These are phyloP conservation scores for Aelia acuminata DNA, from an alignment of 2,888 invertebrate species.

Conservation along the genomic window DNA sequence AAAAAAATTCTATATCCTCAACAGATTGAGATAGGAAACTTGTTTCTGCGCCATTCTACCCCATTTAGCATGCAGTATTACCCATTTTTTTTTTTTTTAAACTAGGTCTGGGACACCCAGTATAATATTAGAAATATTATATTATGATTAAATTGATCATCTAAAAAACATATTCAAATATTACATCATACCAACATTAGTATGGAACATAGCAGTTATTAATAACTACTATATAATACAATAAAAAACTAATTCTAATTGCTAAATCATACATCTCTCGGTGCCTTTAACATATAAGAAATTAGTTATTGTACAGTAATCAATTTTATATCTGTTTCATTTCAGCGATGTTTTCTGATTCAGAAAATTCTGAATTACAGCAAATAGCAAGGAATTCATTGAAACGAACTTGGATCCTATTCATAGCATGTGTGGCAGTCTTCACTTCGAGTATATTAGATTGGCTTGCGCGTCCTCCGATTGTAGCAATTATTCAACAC, in stretches of 20 bases:
- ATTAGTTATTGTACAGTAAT: background rate
- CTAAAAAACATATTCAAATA: too few relatives aligned
- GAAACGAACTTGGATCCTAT: slow-evolving; percentile 41
- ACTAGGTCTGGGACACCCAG: too few relatives aligned
- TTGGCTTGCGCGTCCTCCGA: slow-evolving; percentile 29
- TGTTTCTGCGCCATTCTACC: too few relatives aligned
- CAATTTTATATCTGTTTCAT: background rate
- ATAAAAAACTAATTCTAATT: background rate
- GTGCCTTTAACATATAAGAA: too few relatives aligned
- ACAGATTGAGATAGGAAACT: too few relatives aligned
- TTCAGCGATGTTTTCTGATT: slow-evolving; percentile 22
- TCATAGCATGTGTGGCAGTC: background rate
- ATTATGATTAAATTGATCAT: too few relatives aligned
- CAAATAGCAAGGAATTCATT: slow-evolving; percentile 28
- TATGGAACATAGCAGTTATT: background rate
- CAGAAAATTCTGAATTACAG: background rate
- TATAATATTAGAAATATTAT: too few relatives aligned
- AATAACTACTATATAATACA: background rate
- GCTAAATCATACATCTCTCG: too few relatives aligned
- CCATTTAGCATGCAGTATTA: too few relatives aligned
- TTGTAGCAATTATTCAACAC: background rate
- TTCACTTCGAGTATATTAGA: background rate
- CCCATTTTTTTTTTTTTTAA: too few relatives aligned
- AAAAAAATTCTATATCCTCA: too few relatives aligned
- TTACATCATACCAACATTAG: background rate